These are phyloP conservation scores for Panthera leo DNA, from an alignment of 2,113 vertebrate genomes.

Conservation along the genomic window DNA sequence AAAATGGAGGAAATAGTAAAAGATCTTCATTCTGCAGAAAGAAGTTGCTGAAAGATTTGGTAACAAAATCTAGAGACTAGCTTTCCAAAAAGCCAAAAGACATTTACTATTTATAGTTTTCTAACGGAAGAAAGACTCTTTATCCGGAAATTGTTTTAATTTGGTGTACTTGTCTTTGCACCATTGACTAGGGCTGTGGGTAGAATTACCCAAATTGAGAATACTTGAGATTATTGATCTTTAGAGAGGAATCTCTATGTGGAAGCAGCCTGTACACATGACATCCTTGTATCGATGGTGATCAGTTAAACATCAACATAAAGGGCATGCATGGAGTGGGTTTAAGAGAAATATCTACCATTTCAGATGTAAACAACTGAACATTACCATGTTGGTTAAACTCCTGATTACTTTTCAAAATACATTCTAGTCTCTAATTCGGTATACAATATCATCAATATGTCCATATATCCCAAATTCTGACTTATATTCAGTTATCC, in stretches of 20 bases:
- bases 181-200: constrained; percentile 51
- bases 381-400: not conserved
- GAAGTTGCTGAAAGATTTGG: not conserved
- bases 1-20: constrained; percentile 47
- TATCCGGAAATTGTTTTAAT: constrained; percentile 24
- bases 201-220: constrained; percentile 38
- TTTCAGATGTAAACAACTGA: not conserved
- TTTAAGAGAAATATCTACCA: not conserved
- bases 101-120: constrained; percentile 66
- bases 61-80: not conserved
- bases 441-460: not conserved
- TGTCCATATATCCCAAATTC: not conserved
- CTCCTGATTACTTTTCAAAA: not conserved
- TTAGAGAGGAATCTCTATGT: not conserved
- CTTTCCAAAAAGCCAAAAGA: not conserved
- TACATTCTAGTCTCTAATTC: not conserved
- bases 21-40: constrained; percentile 60
- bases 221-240: not conserved
- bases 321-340: accelerated
- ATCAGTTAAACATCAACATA: not conserved
- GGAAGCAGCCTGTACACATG: not conserved
- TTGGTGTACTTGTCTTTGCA: constrained; percentile 52
- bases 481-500: not conserved
- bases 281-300: not conserved
- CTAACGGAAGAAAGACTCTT: not conserved